Conservation (phyloP, 2,113 vertebrate species). For the Genyomyrus donnyi region DNA sequence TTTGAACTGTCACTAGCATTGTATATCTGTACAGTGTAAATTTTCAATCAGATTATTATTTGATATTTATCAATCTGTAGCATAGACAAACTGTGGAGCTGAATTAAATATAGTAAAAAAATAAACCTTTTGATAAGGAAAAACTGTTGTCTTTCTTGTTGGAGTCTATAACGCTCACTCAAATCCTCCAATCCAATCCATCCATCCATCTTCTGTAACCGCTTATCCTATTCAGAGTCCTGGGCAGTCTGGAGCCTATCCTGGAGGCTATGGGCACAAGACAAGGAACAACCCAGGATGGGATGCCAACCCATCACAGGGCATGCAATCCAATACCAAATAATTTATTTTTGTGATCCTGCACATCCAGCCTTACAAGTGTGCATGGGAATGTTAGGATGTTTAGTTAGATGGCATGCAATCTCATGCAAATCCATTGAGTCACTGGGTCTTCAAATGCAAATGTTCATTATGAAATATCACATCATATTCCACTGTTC, state of each 20-base stretch:
- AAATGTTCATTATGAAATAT: background rate
- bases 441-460: background rate
- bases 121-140: slow-evolving; percentile 21
- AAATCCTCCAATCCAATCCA: background rate
- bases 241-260: no score
- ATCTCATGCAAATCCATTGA: background rate
- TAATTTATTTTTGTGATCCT: background rate
- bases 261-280: no score
- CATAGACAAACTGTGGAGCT: slow-evolving; percentile 18
- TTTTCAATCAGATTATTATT: slow-evolving; percentile 23
- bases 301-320: no score
- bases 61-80: slow-evolving; percentile 24
- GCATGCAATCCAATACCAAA: background rate
- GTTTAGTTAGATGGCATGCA: background rate
- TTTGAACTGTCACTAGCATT: slow-evolving; percentile 14
- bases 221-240: no score
- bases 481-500: background rate
- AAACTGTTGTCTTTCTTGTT: slow-evolving; percentile 10
- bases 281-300: no score
- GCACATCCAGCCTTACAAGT: background rate
- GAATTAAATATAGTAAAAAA: slow-evolving; percentile 5
- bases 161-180: background rate
- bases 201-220: no score
- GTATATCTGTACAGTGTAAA: slow-evolving; percentile 34
- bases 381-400: background rate